Base-by-base conservation (phyloP, 2,113 vertebrate genomes). In the Albula glossodonta region DNA sequence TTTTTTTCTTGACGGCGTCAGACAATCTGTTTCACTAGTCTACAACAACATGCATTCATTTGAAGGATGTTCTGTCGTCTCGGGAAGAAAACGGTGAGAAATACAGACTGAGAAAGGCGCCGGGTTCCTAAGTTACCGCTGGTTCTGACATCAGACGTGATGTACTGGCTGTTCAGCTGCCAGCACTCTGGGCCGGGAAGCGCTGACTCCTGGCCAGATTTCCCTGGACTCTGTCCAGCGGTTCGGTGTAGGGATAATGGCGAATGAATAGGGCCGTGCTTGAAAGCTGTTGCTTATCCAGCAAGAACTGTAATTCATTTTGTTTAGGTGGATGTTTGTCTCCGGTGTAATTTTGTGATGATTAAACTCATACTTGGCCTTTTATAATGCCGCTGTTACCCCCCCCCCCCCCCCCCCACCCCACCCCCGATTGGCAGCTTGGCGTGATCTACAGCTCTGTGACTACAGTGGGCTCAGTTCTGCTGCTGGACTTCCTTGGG, bases 181-280 rank as follows among this genome's bases (percentile, higher is more conserved):
- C 81, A 70, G 51, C 74, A 17, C 41, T 60, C 56, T 60, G 48
- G 10, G 41, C n/a, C 17, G 10, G 60, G 2, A 22, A 51, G 3
- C 11, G 22, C 82, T 51, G 5, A 56, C 15, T 48, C 57, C 41
- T 12, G 82, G 77, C 82, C 77, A 31, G 49, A 15, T 84, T 52
- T 25, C 48, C n/a, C 49, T 86, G 84, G 79, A 56, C 10, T 11
- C 25, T 66, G 13, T 66, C 78, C 84, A 63, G 51, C 48, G 31
- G 74, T 57, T 56, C 81, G 57, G 80, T 19, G 79, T 53, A 12
- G 25, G 25, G 78, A 85, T 80, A 79, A 80, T 85, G 77, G 56
- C 57, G 84, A 79, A 85, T 85, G 77, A 80, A 85, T 80, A 85
- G 84, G 15, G 51, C 51, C 17, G 51, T 70, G 77, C 84, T 85